Conservation (phyloP, 2,888 invertebrate species). For the Drosophila testacea region DNA sequence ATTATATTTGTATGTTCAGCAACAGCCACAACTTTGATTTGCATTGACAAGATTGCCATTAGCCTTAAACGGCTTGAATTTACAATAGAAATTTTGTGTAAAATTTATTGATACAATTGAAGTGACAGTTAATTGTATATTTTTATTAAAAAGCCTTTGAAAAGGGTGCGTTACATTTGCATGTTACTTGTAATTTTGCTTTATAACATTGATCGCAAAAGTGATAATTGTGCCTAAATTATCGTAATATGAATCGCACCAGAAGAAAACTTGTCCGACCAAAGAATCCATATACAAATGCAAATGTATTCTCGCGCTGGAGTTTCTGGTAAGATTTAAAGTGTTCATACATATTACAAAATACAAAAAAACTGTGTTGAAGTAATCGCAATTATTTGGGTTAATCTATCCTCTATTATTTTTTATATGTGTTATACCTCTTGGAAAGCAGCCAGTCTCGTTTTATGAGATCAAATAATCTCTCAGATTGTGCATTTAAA, state of each 20-base stretch:
- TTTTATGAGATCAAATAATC: no score
- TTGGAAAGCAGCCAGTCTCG: no score
- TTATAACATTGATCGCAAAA: no score
- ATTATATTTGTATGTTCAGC: no score
- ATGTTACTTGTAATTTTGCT: no score
- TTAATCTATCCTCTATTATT: no score
- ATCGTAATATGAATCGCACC: slow-evolving; percentile 83
- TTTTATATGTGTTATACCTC: no score
- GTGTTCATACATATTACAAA: neutral
- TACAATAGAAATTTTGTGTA: slow-evolving; percentile 28
- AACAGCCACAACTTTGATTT: no score
- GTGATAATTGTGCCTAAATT: neutral
- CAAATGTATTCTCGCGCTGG: slow-evolving; percentile 88
- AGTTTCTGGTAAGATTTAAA: slow-evolving; percentile 88
- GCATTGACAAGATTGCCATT: neutral
- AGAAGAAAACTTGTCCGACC: slow-evolving; percentile 86
- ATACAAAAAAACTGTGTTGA: no score
- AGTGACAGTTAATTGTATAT: slow-evolving; percentile 23
- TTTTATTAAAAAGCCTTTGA: slow-evolving; percentile 32
- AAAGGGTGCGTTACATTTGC: no score
- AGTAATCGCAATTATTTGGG: no score
- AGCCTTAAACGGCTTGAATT: slow-evolving; percentile 65
- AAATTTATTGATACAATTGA: slow-evolving; percentile 26
- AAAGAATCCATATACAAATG: slow-evolving; percentile 88
- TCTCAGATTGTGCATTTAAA: no score